Evolutionary conservation across 2,113 vertebrate species (phyloP), one percentile per base, ranked within the genome.

Genomic region (Amia ocellicauda): DNA sequence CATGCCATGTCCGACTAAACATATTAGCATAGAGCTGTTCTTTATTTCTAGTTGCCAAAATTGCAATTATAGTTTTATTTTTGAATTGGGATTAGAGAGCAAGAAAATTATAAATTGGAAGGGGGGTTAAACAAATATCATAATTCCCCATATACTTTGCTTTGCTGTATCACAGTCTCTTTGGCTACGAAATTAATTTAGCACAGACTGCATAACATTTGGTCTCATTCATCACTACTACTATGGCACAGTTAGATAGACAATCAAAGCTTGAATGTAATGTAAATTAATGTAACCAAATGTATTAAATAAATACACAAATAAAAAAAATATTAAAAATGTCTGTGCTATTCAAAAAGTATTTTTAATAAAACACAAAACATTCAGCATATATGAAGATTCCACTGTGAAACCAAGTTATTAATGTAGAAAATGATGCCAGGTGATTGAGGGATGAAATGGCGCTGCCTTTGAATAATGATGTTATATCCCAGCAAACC

Each of bases 51-150:
- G 56, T 67, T 22, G 51, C 26, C 47, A 40, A 65, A 66, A 52
- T 63, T 56, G 62, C 67, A 77, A 70, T 72, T 66, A 70, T 29
- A 56, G 28, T 57, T 65, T 72, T 72, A 72, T 72, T 68, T 74
- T 68, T 64, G 64, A 56, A 57, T 58, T 50, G 41, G 67, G 72
- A 74, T 77, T 74, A 70, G 53, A 68, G 69, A 64, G 66, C 55
- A 31, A 14, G 20, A 29, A 14, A 41, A 58, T 67, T 69, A 57
- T 36, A 36, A 36, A 36, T 69, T 74, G 64, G 58, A 58, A 45
- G 57, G 5, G 11, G 11, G 11, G 11, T 36, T 5, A 5, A n/a
- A 36, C 5, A 36, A 36, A 5, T 36, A 47, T 41, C 54, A 63
- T 60, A 67, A 56, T 61, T 43, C 51, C 62, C 47, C 49, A 62